Evolutionary conservation across 2,113 vertebrate genomes (phyloP).

Genomic region (Myotis brandtii): DNA sequence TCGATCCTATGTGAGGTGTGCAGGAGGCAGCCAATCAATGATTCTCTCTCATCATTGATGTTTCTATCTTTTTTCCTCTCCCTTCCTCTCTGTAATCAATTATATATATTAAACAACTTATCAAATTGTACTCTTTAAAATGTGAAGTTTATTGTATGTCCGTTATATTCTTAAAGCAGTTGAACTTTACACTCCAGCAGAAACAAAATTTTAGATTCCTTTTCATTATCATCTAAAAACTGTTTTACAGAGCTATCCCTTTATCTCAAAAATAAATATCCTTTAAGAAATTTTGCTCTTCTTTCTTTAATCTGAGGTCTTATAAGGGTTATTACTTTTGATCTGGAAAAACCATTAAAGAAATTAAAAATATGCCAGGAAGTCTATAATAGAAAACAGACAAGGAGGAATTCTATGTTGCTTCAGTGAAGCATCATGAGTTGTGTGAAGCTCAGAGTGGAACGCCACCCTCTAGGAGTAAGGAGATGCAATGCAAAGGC

Average conservation of each 20-base stretch:
- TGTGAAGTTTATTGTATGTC: background rate
- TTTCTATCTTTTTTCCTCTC: too few relatives aligned
- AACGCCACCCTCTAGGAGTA: background rate
- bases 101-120: background rate
- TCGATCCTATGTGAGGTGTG: too few relatives aligned
- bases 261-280: background rate
- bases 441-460: background rate
- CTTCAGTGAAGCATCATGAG: background rate
- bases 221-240: background rate
- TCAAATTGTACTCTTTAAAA: background rate
- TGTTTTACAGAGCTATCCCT: background rate
- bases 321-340: background rate
- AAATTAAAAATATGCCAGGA: background rate
- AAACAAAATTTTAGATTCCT: background rate
- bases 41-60: too few relatives aligned
- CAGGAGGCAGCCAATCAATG: too few relatives aligned
- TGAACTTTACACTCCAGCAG: background rate
- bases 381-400: background rate
- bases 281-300: conserved; percentile 2
- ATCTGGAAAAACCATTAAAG: background rate
- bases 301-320: background rate
- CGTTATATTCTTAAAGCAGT: background rate
- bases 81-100: too few relatives aligned
- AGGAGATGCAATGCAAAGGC: background rate
- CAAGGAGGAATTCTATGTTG: background rate